Evolutionary conservation across 2,888 invertebrate genomes (phyloP), one percentile per base, ranked within the genome.

Genomic region (Isotomurus palustris): DNA sequence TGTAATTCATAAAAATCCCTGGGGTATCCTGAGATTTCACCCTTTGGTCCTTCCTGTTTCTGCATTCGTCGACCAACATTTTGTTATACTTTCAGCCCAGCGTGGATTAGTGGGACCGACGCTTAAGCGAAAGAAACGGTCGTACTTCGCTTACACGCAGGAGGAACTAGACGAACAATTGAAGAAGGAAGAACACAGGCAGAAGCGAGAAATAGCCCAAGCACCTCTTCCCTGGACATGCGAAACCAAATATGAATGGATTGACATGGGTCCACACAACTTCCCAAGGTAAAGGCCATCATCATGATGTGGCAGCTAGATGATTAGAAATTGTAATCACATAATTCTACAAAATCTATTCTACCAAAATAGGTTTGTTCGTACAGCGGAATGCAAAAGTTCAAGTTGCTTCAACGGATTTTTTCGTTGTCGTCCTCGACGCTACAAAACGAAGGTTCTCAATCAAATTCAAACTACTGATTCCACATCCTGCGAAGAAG

Each of bases 401-500:
- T 57, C 62, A 22, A 53, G 63, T 38, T 70, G 70, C 40, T 68
- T 70, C 47, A 68, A 68, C 27, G 70, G 70, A 2, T 70, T 70
- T 36, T 67, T 62, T 28, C 29, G 50, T 25, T 70, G 70, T 49
- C 49, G 60, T 38, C 68, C 70, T 5, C 43, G 68, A 21, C 60
- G 66, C 10, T 70, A 70, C 51, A 70, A 70, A 35, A 70, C 70
- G 2, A 70, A 70, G 53, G 66, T 70, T 22, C 38, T 70, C 27
- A 58, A 62, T 40, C 22, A 63, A 25, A 49, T 67, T 1, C 60
- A 59, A 8, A 62, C 67, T n/a, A 25, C 64, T n/a, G 56, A 56
- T 38, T 57, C 64, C 14, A 57, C 62, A 8, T 60, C 60, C 14
- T 68, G 67, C 59, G 70, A 70, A 28, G 69, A 69, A 27, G 66